Base-by-base conservation (phyloP, 2,888 invertebrate genomes). In the Tethea ocularis region DNA sequence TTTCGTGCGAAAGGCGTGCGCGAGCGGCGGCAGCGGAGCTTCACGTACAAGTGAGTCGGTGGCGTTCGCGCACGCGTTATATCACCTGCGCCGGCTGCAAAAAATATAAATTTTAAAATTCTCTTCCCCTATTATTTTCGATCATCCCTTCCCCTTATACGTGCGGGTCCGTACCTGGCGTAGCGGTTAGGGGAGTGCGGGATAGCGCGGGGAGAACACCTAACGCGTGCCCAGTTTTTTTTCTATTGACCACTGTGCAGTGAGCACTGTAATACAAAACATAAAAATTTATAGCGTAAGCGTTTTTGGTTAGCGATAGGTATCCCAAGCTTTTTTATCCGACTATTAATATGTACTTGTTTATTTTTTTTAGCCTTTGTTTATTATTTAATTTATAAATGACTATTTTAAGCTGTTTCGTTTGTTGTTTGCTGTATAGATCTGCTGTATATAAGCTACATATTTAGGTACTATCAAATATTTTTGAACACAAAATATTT, bases 11-110 rank as follows among this genome's bases (percentile, higher is more conserved):
- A 63, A 66, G 67, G 68, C 74, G 74, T 72, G 78, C 77, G 83
- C 84, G 86, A 81, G 90, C 84, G 87, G 78, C 84, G 83, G 81
- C 84, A 75, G 74, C 80, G 87, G 78, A 86, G 89, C 83, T 89
- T 86, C 85, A 84, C 89, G 88, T 86, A 87, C 91, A 87, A 93
- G 84, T 93, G 93, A 90, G 87, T 77, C 88, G 90, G 84, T 87
- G 89, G 88, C 91, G 90, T 87, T 83, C 87, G 91, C 90, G 92
- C 88, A 81, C 86, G 80, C 88, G 89, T 92, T 93, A 89, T 93
- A 93, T 93, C 93, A 92, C 92, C 93, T 92, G 92, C 91, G 91
- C 91, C 92, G 92, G 92, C 91, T 92, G 93, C 92, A 92, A 92
- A 93, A 93, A 93, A 92, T 88, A 90, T 89, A 89, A 89, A 89